Base-by-base conservation (phyloP, 2,888 invertebrate genomes). In the Leucophenga montana region DNA sequence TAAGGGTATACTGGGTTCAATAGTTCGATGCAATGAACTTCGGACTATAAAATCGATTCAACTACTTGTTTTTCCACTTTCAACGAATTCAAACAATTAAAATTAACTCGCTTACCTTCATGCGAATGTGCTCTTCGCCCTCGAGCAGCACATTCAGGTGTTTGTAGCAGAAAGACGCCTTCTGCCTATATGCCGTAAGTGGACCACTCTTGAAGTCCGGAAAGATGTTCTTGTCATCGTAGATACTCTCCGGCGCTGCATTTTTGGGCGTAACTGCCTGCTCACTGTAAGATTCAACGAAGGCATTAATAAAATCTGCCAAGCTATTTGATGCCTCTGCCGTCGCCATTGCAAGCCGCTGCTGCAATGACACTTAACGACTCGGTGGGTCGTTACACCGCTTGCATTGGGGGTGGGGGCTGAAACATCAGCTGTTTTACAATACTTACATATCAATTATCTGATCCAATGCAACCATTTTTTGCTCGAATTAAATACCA, bases 111-210 rank as follows among this genome's bases (percentile, higher is more conserved):
- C 77, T 81, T 83, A 92, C 92, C 88, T 91, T 89, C 71, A 89
- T 88, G 69, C 89, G 85, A 56, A 92, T 85, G 53, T 89, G 85
- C 16, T 91, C 90, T 80, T 91, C 91, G 56, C 89, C 89, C 76
- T 91, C 91, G 31, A 92, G 75, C 67, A 90, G 85, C 4, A 91
- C 71, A 83, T 89, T 90, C 83, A 92, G 77, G 70, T 92, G 92
- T 61, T 93, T 92, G 91, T 94, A 93, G 78, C 93, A 92, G 80
- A 94, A 94, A 0, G 92, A 89, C 0, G 93, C 92, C 75, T 90
- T 90, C 75, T 91, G 90, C 66, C 94, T 90, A 80, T 93, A 94
- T 5, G 78, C 84, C 78, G 93, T 92, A 71, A 94, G 86, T 16
- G 92, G 92, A 5, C 94, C 94, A 31, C 88, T 87, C 16, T 92